phyloP scores from a whole-genome alignment of 2,797 vertebrate species.

The Scolopax rusticola region DNA sequence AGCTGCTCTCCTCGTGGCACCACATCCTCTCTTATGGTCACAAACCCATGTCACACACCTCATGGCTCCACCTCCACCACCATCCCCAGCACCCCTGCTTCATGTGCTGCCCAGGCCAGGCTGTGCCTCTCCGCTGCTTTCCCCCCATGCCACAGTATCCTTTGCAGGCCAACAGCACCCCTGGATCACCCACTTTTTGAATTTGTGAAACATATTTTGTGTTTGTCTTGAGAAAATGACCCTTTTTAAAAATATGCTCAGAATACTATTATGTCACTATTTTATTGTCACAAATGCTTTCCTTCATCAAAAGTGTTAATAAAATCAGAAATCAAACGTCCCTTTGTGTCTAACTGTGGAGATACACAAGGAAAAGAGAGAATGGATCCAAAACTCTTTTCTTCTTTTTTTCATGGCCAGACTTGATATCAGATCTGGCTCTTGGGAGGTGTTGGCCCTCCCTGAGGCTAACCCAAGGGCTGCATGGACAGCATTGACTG shows the following conservation, averaged over 20 bases:
- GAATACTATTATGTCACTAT: neutral
- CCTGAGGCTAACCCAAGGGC: neutral
- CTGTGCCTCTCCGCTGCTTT: fast-evolving
- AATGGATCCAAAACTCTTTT: neutral
- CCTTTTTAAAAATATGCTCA: neutral
- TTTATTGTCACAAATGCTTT: neutral
- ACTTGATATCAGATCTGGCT: neutral
- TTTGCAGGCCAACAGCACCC: fast-evolving
- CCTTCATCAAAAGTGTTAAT: neutral
- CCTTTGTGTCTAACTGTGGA: neutral
- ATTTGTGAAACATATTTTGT: neutral
- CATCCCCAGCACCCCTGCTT: neutral
- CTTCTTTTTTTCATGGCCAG: neutral
- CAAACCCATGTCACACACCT: neutral
- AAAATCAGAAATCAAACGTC: neutral
- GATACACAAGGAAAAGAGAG: neutral
- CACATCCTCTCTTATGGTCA: neutral
- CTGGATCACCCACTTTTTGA: neutral
- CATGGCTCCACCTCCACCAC: neutral
- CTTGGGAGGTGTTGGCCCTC: fast-evolving
- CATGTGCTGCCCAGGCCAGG: neutral
- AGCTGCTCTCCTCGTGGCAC: fast-evolving
- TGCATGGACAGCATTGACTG: fast-evolving
- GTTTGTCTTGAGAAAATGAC: neutral
- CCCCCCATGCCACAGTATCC: neutral